phyloP scores from a whole-genome alignment of 2,888 invertebrate genomes.

The Noctua fimbriata region DNA sequence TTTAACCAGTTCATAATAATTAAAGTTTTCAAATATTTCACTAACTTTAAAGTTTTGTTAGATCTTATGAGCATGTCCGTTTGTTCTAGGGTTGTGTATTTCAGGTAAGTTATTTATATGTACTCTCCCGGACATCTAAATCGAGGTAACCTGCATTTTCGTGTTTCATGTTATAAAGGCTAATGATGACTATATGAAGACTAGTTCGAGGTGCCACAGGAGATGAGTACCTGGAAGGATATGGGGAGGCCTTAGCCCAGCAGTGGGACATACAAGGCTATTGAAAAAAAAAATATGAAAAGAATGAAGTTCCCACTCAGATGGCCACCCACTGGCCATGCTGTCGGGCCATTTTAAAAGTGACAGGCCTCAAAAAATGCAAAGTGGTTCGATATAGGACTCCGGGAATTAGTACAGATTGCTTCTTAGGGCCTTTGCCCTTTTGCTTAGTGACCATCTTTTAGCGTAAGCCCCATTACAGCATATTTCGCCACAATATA shows the following conservation, averaged over 20 bases:
- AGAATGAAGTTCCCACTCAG: no score
- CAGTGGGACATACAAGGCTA: no score
- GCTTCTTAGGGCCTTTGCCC: background rate
- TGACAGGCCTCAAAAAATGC: no score
- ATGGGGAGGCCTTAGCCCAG: no score
- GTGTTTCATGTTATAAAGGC: background rate
- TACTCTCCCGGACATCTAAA: background rate
- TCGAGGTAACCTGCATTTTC: background rate
- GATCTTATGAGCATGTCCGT: slow-evolving; percentile 46
- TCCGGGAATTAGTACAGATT: no score
- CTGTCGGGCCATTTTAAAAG: no score
- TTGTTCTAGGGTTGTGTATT: slow-evolving; percentile 51
- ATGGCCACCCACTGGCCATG: no score
- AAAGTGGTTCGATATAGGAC: no score
- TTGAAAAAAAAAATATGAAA: no score
- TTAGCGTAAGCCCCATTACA: background rate
- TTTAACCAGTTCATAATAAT: slow-evolving; percentile 52
- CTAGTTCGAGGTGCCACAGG: no score
- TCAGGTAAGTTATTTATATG: background rate
- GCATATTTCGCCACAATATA: background rate
- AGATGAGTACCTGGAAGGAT: no score
- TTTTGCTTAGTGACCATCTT: background rate
- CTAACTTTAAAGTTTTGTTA: slow-evolving; percentile 52
- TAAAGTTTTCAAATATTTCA: slow-evolving; percentile 55
- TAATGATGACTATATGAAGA: no score